phyloP scores from a whole-genome alignment of 2,888 invertebrate species.

The Oligia latruncula region DNA sequence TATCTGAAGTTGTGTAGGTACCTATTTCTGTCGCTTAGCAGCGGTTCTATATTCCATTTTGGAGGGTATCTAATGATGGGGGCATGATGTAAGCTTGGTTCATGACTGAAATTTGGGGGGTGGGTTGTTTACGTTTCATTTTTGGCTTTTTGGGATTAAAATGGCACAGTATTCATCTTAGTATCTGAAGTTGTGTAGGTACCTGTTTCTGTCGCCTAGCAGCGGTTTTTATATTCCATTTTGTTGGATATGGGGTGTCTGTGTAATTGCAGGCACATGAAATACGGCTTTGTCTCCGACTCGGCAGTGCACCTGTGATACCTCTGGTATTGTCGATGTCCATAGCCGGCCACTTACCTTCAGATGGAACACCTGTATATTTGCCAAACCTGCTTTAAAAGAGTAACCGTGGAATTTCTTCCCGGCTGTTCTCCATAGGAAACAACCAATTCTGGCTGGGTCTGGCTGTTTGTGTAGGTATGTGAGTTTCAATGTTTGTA shows the following conservation, averaged over 20 bases:
- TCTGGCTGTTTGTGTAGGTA: no score
- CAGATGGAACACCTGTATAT: background rate
- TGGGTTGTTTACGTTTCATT: constrained; percentile 3
- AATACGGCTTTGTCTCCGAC: background rate
- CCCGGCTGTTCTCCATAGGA: no score
- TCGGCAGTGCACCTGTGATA: background rate
- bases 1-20: background rate
- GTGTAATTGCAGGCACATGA: background rate
- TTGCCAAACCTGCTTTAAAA: background rate
- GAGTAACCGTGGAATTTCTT: no score
- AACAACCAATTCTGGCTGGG: no score
- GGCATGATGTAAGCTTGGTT: constrained; percentile 34
- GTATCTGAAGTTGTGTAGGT: background rate
- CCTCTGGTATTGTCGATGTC: background rate
- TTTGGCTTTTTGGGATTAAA: background rate
- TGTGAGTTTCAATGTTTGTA: no score
- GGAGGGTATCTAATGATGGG: constrained; percentile 12
- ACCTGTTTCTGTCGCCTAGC: background rate
- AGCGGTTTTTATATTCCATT: background rate
- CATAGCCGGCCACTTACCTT: background rate
- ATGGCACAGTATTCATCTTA: background rate
- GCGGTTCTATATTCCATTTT: background rate
- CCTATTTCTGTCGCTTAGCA: background rate
- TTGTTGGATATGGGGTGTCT: background rate
- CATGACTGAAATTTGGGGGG: constrained; percentile 16